phyloP scores from a whole-genome alignment of 2,797 vertebrate species.

The Tauraco hartlaubi region DNA sequence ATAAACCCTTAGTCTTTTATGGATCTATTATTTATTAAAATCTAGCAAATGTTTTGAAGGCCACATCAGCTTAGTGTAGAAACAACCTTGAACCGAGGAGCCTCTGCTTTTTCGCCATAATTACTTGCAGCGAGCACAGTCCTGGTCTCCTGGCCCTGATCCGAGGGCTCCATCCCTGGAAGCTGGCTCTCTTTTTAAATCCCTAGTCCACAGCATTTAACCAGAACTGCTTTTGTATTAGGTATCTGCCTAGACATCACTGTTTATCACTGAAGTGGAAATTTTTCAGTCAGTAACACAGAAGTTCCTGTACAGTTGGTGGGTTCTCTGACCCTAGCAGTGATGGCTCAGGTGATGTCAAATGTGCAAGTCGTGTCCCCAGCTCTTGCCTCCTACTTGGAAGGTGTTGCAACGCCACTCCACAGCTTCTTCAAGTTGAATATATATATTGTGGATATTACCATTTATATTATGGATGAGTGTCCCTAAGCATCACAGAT shows the following conservation, averaged over 20 bases:
- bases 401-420: background rate
- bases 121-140: background rate
- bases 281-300: slow-evolving; percentile 38
- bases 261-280: background rate
- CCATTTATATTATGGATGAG: background rate
- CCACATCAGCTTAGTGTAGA: background rate
- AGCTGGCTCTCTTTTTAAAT: background rate
- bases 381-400: background rate
- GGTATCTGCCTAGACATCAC: slow-evolving; percentile 3
- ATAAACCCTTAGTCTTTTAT: background rate
- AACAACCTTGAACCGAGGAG: background rate
- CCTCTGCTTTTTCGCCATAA: background rate
- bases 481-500: background rate
- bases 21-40: background rate
- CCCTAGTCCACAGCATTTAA: background rate
- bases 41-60: background rate
- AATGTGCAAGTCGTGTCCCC: accelerated
- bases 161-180: accelerated
- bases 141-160: background rate
- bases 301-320: background rate
- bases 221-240: slow-evolving; percentile 33
- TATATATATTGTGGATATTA: background rate
- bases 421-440: background rate
- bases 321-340: background rate
- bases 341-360: background rate